Conservation (phyloP, 2,797 vertebrate genomes). For the Miichthys miiuy region DNA sequence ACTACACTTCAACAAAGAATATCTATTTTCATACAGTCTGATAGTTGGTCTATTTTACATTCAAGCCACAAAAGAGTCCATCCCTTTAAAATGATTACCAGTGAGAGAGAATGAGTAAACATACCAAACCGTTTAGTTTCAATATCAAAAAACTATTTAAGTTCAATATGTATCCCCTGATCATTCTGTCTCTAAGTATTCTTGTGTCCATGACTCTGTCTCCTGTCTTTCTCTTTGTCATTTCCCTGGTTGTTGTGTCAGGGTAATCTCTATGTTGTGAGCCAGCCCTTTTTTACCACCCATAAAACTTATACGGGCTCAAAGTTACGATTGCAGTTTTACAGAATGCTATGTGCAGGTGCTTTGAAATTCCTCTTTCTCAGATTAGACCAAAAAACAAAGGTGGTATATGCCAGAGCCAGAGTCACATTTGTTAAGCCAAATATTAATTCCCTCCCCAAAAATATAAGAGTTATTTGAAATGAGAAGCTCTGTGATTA, state of each 20-base stretch:
- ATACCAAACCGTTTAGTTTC: not conserved
- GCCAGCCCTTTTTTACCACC: slow-evolving; percentile 27
- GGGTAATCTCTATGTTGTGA: slow-evolving; percentile 29
- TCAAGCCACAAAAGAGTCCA: not conserved
- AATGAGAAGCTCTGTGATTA: slow-evolving; percentile 40
- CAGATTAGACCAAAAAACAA: not conserved
- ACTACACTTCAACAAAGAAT: too few species aligned
- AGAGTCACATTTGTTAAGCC: slow-evolving; percentile 38
- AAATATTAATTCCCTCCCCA: slow-evolving; percentile 50
- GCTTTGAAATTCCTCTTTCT: slow-evolving; percentile 38
- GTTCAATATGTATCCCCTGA: not conserved
- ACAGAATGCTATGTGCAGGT: slow-evolving; percentile 41
- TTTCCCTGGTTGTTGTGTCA: slow-evolving; percentile 18
- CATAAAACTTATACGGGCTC: slow-evolving; percentile 51
- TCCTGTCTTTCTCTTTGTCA: slow-evolving; percentile 12
- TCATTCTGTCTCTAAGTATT: not conserved
- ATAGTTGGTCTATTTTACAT: not conserved
- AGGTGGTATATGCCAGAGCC: slow-evolving; percentile 12
- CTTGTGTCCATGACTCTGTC: not conserved
- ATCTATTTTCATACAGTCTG: not conserved
- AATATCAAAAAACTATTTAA: not conserved
- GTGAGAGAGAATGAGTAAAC: too few species aligned
- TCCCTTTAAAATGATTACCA: too few species aligned
- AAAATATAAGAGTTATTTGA: slow-evolving; percentile 40
- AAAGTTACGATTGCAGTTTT: slow-evolving; percentile 48